Conservation (phyloP, 2,888 invertebrate genomes). For the Cinara cedri region DNA sequence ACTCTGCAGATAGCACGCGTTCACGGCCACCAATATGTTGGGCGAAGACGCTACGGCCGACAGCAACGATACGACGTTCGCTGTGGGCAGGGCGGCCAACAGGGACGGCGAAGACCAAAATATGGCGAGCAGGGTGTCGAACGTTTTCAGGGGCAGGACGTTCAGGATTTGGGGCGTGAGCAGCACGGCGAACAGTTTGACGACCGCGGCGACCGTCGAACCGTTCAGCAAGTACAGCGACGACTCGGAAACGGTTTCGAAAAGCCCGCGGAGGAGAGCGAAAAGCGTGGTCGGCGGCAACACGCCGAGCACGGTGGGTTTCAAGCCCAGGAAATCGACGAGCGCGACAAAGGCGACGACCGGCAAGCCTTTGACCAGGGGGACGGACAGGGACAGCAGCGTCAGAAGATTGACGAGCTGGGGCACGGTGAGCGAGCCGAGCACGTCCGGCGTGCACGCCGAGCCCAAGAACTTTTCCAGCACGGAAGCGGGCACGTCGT, state of each 20-base stretch:
- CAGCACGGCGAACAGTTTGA: background rate
- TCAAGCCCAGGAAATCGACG: background rate
- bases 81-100: background rate
- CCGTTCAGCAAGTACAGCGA: background rate
- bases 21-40: background rate
- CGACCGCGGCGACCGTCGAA: background rate
- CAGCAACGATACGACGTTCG: background rate
- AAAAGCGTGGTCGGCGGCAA: conserved; percentile 9
- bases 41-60: background rate
- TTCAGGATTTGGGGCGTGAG: background rate
- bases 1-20: background rate
- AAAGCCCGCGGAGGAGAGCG: background rate
- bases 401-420: background rate
- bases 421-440: background rate
- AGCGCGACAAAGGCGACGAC: background rate
- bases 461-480: background rate
- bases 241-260: conserved; percentile 2
- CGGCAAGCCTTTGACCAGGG: conserved; percentile 3
- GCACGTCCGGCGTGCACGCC: background rate
- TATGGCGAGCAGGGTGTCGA: background rate
- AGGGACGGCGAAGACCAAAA: background rate
- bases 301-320: background rate
- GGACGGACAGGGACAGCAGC: background rate
- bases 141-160: background rate
- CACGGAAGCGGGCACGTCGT: background rate